Percentiles rank a stretch among this genome's conserved stretches.
Evolutionary conservation across 2,888 invertebrate genomes (phyloP).

Genomic region (Hymenopus coronatus): DNA sequence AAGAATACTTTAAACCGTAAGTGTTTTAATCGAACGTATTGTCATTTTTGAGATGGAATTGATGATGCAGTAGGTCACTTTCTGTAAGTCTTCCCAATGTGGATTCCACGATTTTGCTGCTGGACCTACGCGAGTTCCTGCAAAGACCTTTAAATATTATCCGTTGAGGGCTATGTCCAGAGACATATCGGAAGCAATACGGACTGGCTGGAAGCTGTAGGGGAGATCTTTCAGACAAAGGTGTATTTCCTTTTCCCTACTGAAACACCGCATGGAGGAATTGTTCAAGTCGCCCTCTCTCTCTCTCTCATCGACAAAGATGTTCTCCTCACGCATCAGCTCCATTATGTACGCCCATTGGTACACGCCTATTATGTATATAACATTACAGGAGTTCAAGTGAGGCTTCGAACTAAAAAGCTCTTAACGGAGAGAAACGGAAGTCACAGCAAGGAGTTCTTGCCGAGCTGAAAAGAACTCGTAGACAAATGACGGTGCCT

Average conservation of each 20-base stretch:
- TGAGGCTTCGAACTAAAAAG: not conserved
- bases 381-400: slow-evolving; percentile 1
- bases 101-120: too few species aligned
- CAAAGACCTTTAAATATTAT: not conserved
- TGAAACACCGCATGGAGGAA: not conserved
- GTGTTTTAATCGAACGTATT: too few species aligned
- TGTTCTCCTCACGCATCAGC: not conserved
- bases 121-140: too few species aligned
- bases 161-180: not conserved
- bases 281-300: not conserved
- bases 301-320: not conserved
- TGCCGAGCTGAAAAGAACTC: not conserved
- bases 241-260: not conserved
- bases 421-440: not conserved
- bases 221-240: slow-evolving; percentile 2
- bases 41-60: too few species aligned
- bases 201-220: not conserved
- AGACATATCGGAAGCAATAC: not conserved
- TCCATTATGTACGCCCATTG: slow-evolving; percentile 11
- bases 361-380: slow-evolving; percentile 15
- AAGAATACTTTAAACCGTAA: too few species aligned
- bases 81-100: too few species aligned
- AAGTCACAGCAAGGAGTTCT: slow-evolving; percentile 10
- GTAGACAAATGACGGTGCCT: slow-evolving; percentile 5
- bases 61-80: too few species aligned